Evolutionary conservation across 2,888 invertebrate species (phyloP).

Genomic region (Fissipunctia ypsillon): DNA sequence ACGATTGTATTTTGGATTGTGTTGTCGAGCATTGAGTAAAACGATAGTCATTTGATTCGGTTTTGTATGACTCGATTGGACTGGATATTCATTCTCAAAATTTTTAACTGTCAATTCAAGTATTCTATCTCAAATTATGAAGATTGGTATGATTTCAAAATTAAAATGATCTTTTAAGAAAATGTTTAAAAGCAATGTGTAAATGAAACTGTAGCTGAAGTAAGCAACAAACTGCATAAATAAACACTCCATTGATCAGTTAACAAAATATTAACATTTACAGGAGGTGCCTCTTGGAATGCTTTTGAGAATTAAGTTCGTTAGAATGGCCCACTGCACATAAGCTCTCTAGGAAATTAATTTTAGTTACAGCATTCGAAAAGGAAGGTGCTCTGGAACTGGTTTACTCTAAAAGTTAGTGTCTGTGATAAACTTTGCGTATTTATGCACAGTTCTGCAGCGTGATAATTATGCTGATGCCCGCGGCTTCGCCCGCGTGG

Average conservation of each 20-base stretch:
- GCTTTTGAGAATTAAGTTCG: constrained; percentile 56
- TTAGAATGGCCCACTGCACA: constrained; percentile 56
- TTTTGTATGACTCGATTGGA: not conserved
- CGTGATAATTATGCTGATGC: not conserved
- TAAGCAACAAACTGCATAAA: constrained; percentile 7
- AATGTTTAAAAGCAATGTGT: not conserved
- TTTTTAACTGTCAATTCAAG: not conserved
- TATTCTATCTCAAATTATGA: no score
- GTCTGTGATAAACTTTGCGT: constrained; percentile 15
- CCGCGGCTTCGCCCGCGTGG: no score
- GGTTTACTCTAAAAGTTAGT: constrained; percentile 34
- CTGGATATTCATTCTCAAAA: not conserved
- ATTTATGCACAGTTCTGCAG: constrained; percentile 4
- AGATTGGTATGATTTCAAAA: not conserved
- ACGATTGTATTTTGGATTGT: constrained; percentile 18
- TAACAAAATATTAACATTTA: constrained; percentile 49
- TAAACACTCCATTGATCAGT: constrained; percentile 36
- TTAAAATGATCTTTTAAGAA: fast-evolving
- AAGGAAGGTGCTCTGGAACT: constrained; percentile 19
- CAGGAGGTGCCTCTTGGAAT: constrained; percentile 24
- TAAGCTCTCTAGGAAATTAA: constrained; percentile 40
- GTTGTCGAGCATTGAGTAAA: not conserved
- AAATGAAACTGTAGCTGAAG: constrained; percentile 19
- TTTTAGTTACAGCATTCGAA: constrained; percentile 46
- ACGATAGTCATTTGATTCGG: constrained; percentile 20